Evolutionary conservation across 2,797 vertebrate species (phyloP).

Genomic region (Channa striata): DNA sequence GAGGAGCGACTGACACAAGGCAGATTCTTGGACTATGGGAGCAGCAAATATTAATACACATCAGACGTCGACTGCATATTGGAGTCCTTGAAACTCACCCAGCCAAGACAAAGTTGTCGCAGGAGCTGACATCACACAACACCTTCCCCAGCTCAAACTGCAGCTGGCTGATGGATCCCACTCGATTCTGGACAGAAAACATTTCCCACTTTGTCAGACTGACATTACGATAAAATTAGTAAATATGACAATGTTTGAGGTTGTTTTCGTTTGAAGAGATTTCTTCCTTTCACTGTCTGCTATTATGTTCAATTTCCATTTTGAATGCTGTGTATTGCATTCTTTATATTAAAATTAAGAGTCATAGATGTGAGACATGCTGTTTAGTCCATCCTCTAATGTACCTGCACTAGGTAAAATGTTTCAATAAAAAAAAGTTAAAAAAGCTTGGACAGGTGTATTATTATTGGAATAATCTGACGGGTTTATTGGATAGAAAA

Average conservation of each 20-base stretch:
- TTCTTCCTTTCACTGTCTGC: not conserved
- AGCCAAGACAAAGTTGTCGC: constrained; percentile 89
- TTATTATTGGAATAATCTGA: not conserved
- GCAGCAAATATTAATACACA: not conserved
- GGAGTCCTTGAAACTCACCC: constrained; percentile 86
- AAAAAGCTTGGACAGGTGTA: not conserved
- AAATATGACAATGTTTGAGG: no score
- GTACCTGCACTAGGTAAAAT: not conserved
- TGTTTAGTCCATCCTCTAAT: not conserved
- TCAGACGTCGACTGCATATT: not conserved
- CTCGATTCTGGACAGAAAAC: constrained; percentile 87
- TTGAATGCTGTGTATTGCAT: not conserved
- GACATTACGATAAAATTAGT: not conserved
- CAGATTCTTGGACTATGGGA: not conserved
- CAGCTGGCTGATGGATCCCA: constrained; percentile 92
- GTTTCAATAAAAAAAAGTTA: no score
- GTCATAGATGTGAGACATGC: not conserved
- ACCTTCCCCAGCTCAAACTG: constrained; percentile 92
- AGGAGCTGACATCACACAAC: constrained; percentile 91
- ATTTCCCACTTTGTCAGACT: not conserved
- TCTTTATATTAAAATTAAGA: not conserved
- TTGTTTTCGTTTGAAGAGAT: no score
- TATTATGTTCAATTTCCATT: not conserved
- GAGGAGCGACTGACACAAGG: not conserved
- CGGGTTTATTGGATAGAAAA: not conserved